These are phyloP conservation scores for Petromus typicus DNA, from an alignment of 2,113 vertebrate species.

Conservation along the genomic window DNA sequence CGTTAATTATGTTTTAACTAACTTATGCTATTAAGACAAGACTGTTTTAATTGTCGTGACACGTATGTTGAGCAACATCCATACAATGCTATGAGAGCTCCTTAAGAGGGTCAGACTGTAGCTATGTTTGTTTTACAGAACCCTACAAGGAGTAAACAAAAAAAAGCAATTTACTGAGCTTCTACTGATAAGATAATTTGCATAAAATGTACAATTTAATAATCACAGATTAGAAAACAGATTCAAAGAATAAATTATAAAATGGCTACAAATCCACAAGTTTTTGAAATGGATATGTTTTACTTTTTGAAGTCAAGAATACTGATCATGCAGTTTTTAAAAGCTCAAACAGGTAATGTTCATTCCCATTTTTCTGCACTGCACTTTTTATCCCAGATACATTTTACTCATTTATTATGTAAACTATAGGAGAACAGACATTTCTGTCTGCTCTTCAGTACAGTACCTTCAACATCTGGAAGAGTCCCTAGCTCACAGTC, in stretches of 20 bases:
- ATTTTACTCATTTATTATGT: slow-evolving; percentile 50
- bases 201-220: neutral
- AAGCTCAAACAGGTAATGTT: slow-evolving; percentile 3
- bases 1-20: slow-evolving; percentile 38
- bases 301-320: slow-evolving; percentile 65
- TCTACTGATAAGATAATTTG: slow-evolving; percentile 13
- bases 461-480: neutral
- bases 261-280: slow-evolving; percentile 3
- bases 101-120: neutral
- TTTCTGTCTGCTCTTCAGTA: slow-evolving; percentile 20
- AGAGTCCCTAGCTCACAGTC: neutral
- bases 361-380: neutral
- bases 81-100: neutral
- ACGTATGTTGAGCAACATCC: neutral
- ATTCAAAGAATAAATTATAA: slow-evolving; percentile 32
- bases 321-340: neutral
- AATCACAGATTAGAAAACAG: slow-evolving; percentile 30
- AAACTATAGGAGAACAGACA: slow-evolving; percentile 27
- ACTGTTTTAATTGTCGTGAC: neutral
- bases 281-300: slow-evolving; percentile 43
- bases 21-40: neutral
- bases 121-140: neutral
- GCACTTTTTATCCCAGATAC: neutral
- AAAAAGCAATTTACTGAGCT: neutral
- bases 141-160: slow-evolving; percentile 36